Conservation (phyloP, 2,113 vertebrate genomes). For the Callaeas wilsoni region DNA sequence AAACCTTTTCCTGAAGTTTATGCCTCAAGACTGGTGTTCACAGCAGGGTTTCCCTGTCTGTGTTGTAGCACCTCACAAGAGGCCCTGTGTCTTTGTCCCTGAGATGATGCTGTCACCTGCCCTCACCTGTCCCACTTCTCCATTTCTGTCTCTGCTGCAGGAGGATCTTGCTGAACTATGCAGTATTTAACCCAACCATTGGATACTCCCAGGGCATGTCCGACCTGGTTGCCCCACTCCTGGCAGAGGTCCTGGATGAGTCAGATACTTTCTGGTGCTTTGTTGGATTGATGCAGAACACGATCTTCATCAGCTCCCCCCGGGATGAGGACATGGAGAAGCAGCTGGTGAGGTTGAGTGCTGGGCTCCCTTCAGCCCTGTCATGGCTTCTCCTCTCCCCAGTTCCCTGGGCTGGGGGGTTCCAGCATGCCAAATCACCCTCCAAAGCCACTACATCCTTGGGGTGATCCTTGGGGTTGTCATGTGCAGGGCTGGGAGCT, state of each 20-base stretch:
- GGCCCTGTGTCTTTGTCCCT: not conserved
- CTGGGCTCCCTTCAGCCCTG: not conserved
- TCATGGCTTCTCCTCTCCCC: not conserved
- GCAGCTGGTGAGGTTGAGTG: conserved; percentile 84
- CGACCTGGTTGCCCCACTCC: conserved; percentile 92
- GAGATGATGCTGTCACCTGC: not conserved
- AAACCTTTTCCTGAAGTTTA: not conserved
- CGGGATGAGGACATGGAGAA: conserved; percentile 97
- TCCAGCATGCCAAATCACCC: not conserved
- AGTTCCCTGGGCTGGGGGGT: not conserved
- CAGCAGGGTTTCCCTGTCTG: not conserved
- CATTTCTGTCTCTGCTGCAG: conserved; percentile 53
- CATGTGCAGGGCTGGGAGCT: not conserved
- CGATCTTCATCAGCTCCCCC: conserved; percentile 94
- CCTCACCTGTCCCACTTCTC: not conserved
- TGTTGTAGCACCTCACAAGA: not conserved
- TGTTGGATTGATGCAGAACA: conserved; percentile 98
- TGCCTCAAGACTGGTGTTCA: not conserved
- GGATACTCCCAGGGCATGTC: conserved; percentile 99
- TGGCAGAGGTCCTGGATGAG: conserved; percentile 92
- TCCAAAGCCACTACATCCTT: not conserved
- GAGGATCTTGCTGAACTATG: conserved; percentile 93
- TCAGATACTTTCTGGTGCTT: conserved; percentile 99
- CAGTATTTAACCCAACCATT: conserved; percentile 86
- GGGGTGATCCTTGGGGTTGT: not conserved